Percentiles rank a stretch among this genome's conserved stretches.
Conservation (phyloP, 2,113 vertebrate species). For the Piaya cayana region DNA sequence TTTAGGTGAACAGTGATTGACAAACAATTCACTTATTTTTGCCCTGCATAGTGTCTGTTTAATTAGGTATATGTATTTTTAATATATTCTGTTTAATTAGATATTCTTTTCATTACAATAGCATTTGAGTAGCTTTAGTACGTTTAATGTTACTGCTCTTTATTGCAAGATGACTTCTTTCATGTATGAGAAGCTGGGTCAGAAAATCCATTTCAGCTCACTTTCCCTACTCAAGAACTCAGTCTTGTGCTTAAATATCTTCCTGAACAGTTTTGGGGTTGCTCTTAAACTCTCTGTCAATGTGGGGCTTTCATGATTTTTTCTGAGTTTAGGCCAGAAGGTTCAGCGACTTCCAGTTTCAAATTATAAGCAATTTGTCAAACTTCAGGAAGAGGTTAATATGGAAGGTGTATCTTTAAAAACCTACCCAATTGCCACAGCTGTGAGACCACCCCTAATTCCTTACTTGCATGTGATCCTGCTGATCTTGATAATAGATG, state of each 20-base stretch:
- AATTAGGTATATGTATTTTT: neutral
- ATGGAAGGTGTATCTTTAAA: neutral
- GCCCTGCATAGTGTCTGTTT: neutral
- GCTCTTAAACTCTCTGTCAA: neutral
- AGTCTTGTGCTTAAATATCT: accelerated
- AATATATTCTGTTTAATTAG: neutral
- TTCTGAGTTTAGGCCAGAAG: neutral
- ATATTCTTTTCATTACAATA: neutral
- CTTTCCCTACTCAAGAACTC: neutral
- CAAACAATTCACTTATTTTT: neutral
- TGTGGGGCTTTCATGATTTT: neutral
- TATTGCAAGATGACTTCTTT: neutral
- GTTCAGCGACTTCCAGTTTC: neutral
- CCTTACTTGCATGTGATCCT: neutral
- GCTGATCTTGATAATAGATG: neutral
- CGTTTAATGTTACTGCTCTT: neutral
- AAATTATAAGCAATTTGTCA: neutral
- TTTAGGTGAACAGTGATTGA: neutral
- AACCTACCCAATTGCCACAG: neutral
- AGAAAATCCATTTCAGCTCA: accelerated
- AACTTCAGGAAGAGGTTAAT: neutral
- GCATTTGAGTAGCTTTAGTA: neutral
- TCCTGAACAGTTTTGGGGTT: neutral
- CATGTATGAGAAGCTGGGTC: neutral
- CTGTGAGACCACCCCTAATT: neutral